Evolutionary conservation across 1,140 invertebrate genomes (phyloP), one percentile per base, ranked within the genome.

Genomic region (Rhopalosiphum padi): DNA sequence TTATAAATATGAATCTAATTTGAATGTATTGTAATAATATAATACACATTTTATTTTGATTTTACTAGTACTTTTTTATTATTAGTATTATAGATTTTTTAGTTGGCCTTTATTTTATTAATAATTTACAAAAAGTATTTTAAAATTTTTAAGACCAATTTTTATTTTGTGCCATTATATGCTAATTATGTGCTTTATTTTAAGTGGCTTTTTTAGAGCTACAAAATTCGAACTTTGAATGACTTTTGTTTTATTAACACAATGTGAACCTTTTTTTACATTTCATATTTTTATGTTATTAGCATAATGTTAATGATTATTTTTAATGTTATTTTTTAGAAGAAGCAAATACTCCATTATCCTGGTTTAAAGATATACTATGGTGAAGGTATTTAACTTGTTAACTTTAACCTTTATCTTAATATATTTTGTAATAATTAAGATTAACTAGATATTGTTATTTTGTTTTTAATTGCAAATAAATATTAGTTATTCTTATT

Each of bases 331-430:
- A 37, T 89, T 55, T 90, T 90, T 55, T 53, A 90, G 88, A 90
- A 41, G 88, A 90, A 90, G 23, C 51, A 37, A 60, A n/a, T 6
- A 55, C 51, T 15, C 0, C 91, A 37, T 43, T 53, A 22, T 91
- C 90, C 8, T 92, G 91, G 91, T 51, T 92, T 37, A 92, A 92
- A 92, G 91, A 92, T 51, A 92, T 92, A 92, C 37, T 92, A 83
- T 92, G 91, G 91, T 92, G 46, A 92, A 85, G 60, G 41, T 22
- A 41, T 41, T 25, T 11, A 55, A 11, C 22, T 55, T 55, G 35
- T 53, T n/a, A 51, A 51, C n/a, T 88, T 48, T n/a, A 48, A 51
- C 30, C 23, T 23, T 88, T 68, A 68, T 23, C 9, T 88, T 68
- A 68, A 43, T 25, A 86, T 46, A 25, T 88, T 35, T 90, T 90